Percentiles rank a stretch among this genome's conserved stretches.
phyloP scores from a whole-genome alignment of 2,888 invertebrate genomes.

The Petrolisthes cinctipes region DNA sequence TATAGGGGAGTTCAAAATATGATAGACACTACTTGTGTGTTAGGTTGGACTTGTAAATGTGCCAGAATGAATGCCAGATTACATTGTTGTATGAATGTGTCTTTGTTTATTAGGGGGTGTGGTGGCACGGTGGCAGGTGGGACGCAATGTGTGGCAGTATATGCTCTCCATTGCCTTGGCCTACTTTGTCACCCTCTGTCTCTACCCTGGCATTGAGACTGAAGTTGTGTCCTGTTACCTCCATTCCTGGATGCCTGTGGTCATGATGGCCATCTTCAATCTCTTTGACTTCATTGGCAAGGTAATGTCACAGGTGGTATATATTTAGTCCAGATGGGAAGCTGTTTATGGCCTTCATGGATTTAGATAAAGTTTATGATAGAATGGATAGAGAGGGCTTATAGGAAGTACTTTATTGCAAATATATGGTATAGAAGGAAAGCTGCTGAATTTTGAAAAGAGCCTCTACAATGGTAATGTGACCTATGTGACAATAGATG shows the following conservation, averaged over 20 bases:
- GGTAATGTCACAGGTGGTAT: conserved; percentile 71
- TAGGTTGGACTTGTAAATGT: too few species aligned
- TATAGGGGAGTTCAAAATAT: too few species aligned
- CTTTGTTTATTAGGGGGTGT: conserved; percentile 76
- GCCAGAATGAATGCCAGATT: neutral
- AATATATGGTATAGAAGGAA: too few species aligned
- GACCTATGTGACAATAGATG: too few species aligned
- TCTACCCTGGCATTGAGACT: conserved; percentile 91
- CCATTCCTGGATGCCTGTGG: conserved; percentile 90
- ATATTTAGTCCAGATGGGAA: neutral
- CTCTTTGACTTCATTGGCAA: conserved; percentile 88
- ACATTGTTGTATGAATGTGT: neutral
- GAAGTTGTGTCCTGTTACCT: conserved; percentile 87
- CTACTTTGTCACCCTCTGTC: conserved; percentile 88
- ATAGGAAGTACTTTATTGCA: too few species aligned
- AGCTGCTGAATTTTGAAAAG: too few species aligned
- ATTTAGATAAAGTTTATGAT: too few species aligned
- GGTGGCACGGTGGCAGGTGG: conserved; percentile 82
- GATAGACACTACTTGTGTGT: too few species aligned
- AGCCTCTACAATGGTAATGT: too few species aligned
- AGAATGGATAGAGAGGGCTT: too few species aligned
- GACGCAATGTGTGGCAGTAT: conserved; percentile 87
- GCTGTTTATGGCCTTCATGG: too few species aligned
- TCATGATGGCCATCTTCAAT: conserved; percentile 91
- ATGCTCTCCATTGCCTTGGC: conserved; percentile 90